Evolutionary conservation across 2,888 invertebrate genomes (phyloP).

Genomic region (Alloplasta piceator): DNA sequence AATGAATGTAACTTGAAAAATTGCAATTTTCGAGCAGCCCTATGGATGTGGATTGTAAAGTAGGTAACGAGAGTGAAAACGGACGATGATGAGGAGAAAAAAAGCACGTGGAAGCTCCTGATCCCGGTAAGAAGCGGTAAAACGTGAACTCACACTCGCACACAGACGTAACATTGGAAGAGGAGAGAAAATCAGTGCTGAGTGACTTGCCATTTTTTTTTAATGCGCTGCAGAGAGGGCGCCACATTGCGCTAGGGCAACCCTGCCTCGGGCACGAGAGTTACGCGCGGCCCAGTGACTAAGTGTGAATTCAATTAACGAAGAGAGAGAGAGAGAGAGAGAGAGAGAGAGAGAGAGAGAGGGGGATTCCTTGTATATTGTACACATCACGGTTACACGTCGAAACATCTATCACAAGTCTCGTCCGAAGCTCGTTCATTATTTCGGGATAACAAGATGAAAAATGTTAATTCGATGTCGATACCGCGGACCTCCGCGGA

Average conservation of each 20-base stretch:
- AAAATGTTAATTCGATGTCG: constrained; percentile 74
- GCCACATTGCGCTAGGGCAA: constrained; percentile 39
- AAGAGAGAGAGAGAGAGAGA: too few relatives aligned
- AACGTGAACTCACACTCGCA: constrained; percentile 63
- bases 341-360: too few relatives aligned
- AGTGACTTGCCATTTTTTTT: constrained; percentile 79
- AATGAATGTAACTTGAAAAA: too few relatives aligned
- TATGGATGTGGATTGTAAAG: too few relatives aligned
- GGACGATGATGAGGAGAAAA: constrained; percentile 52
- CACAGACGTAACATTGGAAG: constrained; percentile 67
- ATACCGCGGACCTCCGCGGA: constrained; percentile 53
- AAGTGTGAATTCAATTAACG: constrained; percentile 83
- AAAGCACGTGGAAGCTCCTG: constrained; percentile 45
- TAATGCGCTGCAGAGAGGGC: constrained; percentile 43
- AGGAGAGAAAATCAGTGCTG: constrained; percentile 80
- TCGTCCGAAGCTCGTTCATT: constrained; percentile 81
- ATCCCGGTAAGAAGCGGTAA: constrained; percentile 40
- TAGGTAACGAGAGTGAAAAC: constrained; percentile 57
- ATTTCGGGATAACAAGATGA: constrained; percentile 79
- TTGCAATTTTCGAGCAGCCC: too few relatives aligned
- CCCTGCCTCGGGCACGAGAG: constrained; percentile 58
- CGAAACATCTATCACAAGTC: constrained; percentile 81
- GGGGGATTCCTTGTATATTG: too few relatives aligned
- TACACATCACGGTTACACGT: constrained; percentile 65
- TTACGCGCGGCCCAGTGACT: constrained; percentile 78